Evolutionary conservation across 30 jellyfish, hydroid and myxozoan genomes (phyloP), one percentile per base, ranked within the genome.

Genomic region (Rhopilema esculentum): DNA sequence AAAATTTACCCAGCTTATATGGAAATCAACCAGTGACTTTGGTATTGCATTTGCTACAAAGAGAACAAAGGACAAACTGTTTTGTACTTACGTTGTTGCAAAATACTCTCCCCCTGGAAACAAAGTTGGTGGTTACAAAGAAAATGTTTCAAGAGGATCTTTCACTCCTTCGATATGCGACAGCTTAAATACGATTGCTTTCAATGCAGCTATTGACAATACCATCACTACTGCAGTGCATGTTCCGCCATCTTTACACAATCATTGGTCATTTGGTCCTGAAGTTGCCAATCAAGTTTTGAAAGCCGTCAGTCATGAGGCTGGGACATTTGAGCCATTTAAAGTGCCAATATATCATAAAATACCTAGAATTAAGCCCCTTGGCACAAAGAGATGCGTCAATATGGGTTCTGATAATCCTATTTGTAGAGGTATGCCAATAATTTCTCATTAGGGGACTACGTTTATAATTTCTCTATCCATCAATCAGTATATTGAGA

Each of bases 21-120:
- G 98, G 98, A 79, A 87, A n/a, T 22, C 82, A 16, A 84, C 97
- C 1, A 26, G 24, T 1, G 76, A 83, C 52, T 87, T 88, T 78
- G 98, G 98, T 27, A 82, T 91, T 33, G 98, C 95, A 22, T 93
- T 71, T 75, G 96, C 95, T 1, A 93, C 98, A 26, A 86, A 75
- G 73, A 83, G 79, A 40, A 84, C 72, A 24, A 78, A 75, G 57
- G 86, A 72, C 49, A 87, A 77, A 4, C 61, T 69, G 71, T 93
- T 69, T 49, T 93, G 98, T 66, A 93, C 98, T 0, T 80, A 80
- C 27, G 92, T 89, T 23, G 97, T 93, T 24, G 98, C 97, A 0
- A 89, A 79, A 63, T 89, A 81, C 65, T 61, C 76, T 8, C 98
- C 97, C 18, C 76, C 83, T 61, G 97, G 98, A 12, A 89, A 93